Evolutionary conservation across 2,113 vertebrate genomes (phyloP).

Genomic region (Colius striatus): DNA sequence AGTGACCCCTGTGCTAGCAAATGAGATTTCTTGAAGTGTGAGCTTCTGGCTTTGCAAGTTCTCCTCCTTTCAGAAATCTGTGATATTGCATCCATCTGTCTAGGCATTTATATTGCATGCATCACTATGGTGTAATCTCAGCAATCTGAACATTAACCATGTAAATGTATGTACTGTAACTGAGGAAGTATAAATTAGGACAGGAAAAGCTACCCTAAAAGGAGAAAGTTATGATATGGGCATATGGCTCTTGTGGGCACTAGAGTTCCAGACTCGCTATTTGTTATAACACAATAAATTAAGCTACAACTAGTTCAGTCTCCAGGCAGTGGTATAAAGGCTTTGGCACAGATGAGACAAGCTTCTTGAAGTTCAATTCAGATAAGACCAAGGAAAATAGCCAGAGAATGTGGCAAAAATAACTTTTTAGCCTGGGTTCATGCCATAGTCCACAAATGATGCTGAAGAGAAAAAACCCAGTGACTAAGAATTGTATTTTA

Average conservation of each 20-base stretch:
- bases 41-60: conserved; percentile 60
- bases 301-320: not conserved
- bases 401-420: not conserved
- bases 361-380: not conserved
- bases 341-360: not conserved
- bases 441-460: not conserved
- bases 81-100: conserved; percentile 70
- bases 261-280: not conserved
- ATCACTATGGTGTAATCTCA: conserved; percentile 62
- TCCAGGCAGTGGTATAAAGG: not conserved
- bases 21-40: conserved; percentile 58
- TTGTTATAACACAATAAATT: conserved; percentile 27
- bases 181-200: conserved; percentile 61
- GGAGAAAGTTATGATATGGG: conserved; percentile 33
- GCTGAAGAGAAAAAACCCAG: not conserved
- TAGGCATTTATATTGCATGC: conserved; percentile 55
- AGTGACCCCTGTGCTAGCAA: conserved; percentile 55
- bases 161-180: conserved; percentile 67
- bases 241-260: conserved; percentile 27
- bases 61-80: conserved; percentile 67
- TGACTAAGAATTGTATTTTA: not conserved
- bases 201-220: conserved; percentile 58
- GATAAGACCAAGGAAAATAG: not conserved
- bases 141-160: conserved; percentile 57
- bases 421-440: not conserved